These are phyloP conservation scores for Ameiurus melas DNA, from an alignment of 2,113 vertebrate species.

Conservation along the genomic window DNA sequence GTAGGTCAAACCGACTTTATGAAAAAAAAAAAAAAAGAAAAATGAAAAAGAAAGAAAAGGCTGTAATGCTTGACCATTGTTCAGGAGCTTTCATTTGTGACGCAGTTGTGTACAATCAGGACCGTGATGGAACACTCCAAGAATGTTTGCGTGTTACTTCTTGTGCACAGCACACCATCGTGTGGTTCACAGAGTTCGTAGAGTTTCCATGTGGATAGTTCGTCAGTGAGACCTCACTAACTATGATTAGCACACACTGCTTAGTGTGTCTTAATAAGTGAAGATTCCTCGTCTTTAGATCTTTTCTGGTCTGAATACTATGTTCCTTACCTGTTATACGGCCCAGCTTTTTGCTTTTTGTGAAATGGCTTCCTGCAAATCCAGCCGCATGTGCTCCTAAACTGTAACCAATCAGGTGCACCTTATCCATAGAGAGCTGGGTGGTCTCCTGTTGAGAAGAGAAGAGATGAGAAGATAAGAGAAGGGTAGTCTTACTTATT, in stretches of 20 bases:
- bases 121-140: background rate
- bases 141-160: background rate
- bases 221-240: background rate
- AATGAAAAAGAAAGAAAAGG: background rate
- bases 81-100: background rate
- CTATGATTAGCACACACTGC: background rate
- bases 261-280: background rate
- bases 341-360: slow-evolving; percentile 73
- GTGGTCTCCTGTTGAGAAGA: slow-evolving; percentile 66
- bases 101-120: too few relatives aligned
- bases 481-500: background rate
- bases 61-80: background rate
- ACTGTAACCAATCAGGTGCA: slow-evolving; percentile 85
- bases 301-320: background rate
- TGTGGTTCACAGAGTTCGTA: background rate
- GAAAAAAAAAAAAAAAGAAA: background rate
- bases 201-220: background rate
- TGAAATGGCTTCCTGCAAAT: slow-evolving; percentile 80
- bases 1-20: background rate
- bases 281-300: background rate
- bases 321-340: slow-evolving; percentile 82
- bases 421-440: slow-evolving; percentile 71
- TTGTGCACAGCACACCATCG: background rate
- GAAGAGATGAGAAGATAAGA: slow-evolving; percentile 9
- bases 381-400: slow-evolving; percentile 85